These are phyloP conservation scores for Osedax frankpressi DNA, from an alignment of 2,888 invertebrate genomes.

Conservation along the genomic window DNA sequence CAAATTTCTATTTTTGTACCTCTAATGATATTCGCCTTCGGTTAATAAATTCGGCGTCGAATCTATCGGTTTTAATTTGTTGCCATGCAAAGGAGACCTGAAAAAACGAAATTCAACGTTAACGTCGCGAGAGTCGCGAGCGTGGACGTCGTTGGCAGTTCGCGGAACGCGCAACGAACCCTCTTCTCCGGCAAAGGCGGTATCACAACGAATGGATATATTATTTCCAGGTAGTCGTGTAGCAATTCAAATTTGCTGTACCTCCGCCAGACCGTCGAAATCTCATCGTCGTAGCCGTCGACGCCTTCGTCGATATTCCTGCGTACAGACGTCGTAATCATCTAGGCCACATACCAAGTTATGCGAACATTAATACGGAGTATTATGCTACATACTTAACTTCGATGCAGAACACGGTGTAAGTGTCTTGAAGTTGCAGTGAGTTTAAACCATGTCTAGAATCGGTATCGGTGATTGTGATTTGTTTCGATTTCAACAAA, in stretches of 20 bases:
- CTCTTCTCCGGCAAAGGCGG: constrained; percentile 71
- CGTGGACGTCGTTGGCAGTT: too few species aligned
- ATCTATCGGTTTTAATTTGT: constrained; percentile 62
- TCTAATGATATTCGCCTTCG: constrained; percentile 67
- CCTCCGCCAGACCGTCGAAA: constrained; percentile 50
- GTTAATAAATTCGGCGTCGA: constrained; percentile 72
- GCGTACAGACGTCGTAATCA: too few species aligned
- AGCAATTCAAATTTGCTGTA: constrained; percentile 75
- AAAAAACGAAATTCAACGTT: too few species aligned
- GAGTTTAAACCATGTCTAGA: constrained; percentile 36
- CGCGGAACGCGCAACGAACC: constrained; percentile 32
- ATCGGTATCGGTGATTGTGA: constrained; percentile 42
- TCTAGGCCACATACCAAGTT: too few species aligned
- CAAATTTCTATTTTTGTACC: too few species aligned
- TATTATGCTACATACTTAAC: constrained; percentile 42
- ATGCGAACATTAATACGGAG: too few species aligned
- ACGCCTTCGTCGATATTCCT: constrained; percentile 40
- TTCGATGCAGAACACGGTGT: constrained; percentile 42
- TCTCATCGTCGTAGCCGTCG: constrained; percentile 38
- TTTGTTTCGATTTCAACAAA: constrained; percentile 43
- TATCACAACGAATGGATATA: constrained; percentile 66
- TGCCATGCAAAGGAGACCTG: constrained; percentile 55
- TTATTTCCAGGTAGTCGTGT: constrained; percentile 61
- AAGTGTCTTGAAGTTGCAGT: constrained; percentile 41
- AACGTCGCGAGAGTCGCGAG: too few species aligned